phyloP scores from a whole-genome alignment of 1,140 invertebrate genomes.

The Apis dorsata region DNA sequence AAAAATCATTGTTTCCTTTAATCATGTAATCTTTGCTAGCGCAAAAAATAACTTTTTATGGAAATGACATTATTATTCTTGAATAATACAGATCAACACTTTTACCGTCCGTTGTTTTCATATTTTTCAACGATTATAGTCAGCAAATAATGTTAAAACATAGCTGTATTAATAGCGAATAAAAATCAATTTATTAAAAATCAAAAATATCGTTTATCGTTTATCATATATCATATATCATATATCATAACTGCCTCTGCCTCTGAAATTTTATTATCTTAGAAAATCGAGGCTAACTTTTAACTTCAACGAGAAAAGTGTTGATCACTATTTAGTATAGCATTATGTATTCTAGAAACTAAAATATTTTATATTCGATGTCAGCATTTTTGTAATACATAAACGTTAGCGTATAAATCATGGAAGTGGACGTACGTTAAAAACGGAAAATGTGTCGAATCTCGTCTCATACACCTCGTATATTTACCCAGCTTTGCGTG shows the following conservation, averaged over 20 bases:
- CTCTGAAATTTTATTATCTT: neutral
- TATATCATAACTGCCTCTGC: neutral
- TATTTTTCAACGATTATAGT: neutral
- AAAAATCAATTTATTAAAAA: neutral
- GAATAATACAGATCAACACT: slow-evolving; percentile 25
- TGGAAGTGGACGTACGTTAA: neutral
- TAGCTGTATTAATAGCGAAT: neutral
- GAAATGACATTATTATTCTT: slow-evolving; percentile 1
- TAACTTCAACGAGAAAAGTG: slow-evolving; percentile 13
- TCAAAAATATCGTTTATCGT: neutral
- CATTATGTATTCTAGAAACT: slow-evolving; percentile 32
- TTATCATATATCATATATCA: neutral
- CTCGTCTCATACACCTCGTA: slow-evolving; percentile 40
- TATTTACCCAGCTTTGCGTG: slow-evolving; percentile 39
- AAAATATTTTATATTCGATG: slow-evolving; percentile 54
- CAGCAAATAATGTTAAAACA: neutral
- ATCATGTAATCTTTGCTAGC: neutral
- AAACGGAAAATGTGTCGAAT: slow-evolving; percentile 41
- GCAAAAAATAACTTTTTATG: neutral
- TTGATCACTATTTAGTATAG: slow-evolving; percentile 22
- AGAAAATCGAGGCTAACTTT: neutral
- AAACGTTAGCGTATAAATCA: slow-evolving; percentile 22
- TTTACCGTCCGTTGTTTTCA: neutral
- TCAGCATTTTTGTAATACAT: slow-evolving; percentile 52
- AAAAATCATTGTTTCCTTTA: neutral